Percentiles rank a stretch among this genome's conserved stretches.
phyloP scores from a whole-genome alignment of 1,140 invertebrate genomes.

The Gerris buenoi region DNA sequence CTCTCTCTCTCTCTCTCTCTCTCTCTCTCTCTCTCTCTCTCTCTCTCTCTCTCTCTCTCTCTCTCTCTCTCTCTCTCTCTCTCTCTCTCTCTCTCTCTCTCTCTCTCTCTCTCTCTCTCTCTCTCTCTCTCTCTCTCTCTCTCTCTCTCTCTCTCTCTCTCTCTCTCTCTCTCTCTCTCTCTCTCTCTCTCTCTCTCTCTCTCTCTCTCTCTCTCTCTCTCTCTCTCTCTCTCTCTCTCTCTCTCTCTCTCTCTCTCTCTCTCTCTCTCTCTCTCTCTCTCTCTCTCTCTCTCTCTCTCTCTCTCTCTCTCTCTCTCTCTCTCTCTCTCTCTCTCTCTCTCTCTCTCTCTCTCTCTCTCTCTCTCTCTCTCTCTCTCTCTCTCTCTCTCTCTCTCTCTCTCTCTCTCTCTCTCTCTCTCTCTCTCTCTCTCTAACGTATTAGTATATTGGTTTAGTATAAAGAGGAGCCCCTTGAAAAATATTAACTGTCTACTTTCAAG shows the following conservation, averaged over 20 bases:
- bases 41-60: no score
- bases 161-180: constrained; percentile 11
- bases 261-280: constrained; percentile 6
- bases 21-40: no score
- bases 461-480: no score
- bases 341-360: constrained; percentile 4
- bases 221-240: constrained; percentile 13
- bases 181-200: constrained; percentile 4
- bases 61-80: no score
- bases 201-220: constrained; percentile 6
- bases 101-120: no score
- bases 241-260: constrained; percentile 9
- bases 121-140: constrained; percentile 4
- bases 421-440: no score
- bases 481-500: no score
- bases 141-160: constrained; percentile 8
- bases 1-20: no score
- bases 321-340: constrained; percentile 8
- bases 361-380: constrained; percentile 14
- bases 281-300: constrained; percentile 6
- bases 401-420: constrained; percentile 15
- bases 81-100: no score
- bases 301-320: constrained; percentile 6
- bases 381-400: constrained; percentile 24
- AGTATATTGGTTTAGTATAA: no score